These are phyloP conservation scores for Pangasius sanitwongsei DNA, from an alignment of 2,797 vertebrate genomes.

Conservation along the genomic window DNA sequence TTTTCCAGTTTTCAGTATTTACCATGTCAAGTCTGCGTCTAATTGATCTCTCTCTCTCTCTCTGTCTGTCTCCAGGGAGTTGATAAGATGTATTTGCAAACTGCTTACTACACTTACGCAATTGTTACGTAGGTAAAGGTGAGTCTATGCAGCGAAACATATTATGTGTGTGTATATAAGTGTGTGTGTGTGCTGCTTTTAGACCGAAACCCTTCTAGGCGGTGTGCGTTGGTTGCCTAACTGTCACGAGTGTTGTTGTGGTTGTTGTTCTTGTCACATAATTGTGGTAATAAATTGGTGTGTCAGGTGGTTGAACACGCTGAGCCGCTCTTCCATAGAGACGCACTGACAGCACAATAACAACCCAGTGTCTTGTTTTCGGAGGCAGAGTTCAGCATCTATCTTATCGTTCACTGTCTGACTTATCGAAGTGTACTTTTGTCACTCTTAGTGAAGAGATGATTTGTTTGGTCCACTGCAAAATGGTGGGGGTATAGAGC, in stretches of 20 bases:
- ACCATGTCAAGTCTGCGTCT: slow-evolving; percentile 8
- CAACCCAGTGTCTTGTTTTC: slow-evolving; percentile 39
- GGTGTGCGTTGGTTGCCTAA: slow-evolving; percentile 29
- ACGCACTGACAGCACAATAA: slow-evolving; percentile 30
- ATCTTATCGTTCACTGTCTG: not conserved
- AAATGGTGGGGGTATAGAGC: not conserved
- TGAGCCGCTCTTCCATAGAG: slow-evolving; percentile 44
- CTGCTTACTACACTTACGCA: slow-evolving; percentile 41
- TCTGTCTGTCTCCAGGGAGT: not conserved
- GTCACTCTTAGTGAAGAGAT: not conserved
- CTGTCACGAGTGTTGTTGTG: slow-evolving; percentile 34
- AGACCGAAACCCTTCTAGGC: slow-evolving; percentile 34
- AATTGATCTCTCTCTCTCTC: slow-evolving; percentile 27
- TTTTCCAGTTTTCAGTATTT: slow-evolving; percentile 16
- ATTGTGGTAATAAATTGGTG: slow-evolving; percentile 50
- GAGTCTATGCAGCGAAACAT: slow-evolving; percentile 17
- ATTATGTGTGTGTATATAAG: not conserved
- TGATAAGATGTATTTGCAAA: slow-evolving; percentile 44
- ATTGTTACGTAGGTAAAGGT: slow-evolving; percentile 38
- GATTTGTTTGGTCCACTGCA: not conserved
- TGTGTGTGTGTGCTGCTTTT: slow-evolving; percentile 1
- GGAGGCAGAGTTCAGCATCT: slow-evolving; percentile 20
- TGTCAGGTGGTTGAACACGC: slow-evolving; percentile 46
- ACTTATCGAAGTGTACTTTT: not conserved
- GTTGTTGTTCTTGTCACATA: slow-evolving; percentile 65